Conservation (phyloP, 1,140 invertebrate species). For the Probaryconus sp. region DNA sequence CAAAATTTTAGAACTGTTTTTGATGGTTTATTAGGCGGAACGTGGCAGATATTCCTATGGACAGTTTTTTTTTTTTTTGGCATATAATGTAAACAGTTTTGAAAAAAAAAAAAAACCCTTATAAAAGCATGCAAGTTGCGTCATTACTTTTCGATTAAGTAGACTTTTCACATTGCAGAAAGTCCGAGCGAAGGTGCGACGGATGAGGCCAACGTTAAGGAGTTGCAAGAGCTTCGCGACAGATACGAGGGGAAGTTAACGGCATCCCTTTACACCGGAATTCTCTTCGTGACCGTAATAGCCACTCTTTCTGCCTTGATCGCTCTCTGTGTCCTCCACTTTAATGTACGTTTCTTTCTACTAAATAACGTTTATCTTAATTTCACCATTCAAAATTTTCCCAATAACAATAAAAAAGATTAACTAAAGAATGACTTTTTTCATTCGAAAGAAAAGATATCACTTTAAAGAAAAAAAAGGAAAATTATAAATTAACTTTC, state of each 20-base stretch:
- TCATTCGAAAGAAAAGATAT: too few relatives aligned
- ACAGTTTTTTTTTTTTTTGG: too few relatives aligned
- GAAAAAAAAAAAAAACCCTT: background rate
- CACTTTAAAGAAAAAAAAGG: too few relatives aligned
- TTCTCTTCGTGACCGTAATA: conserved; percentile 67
- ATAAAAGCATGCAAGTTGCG: conserved; percentile 39
- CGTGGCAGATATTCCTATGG: too few relatives aligned
- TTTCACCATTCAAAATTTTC: conserved; percentile 3
- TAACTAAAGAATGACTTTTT: too few relatives aligned
- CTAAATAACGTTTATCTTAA: conserved; percentile 33
- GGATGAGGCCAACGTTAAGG: conserved; percentile 67
- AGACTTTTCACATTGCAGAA: conserved; percentile 63
- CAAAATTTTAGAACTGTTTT: too few relatives aligned
- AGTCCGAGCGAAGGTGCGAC: conserved; percentile 45
- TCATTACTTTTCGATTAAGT: conserved; percentile 44
- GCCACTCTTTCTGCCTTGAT: conserved; percentile 69
- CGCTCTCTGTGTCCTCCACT: conserved; percentile 64
- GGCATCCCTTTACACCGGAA: conserved; percentile 73
- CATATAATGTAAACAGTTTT: too few relatives aligned
- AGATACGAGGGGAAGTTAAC: conserved; percentile 76
- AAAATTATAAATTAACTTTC: too few relatives aligned
- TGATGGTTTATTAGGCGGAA: too few relatives aligned
- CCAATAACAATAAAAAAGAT: too few relatives aligned
- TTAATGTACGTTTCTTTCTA: conserved; percentile 54
- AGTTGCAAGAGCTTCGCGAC: conserved; percentile 72